Conservation (phyloP, 2,797 vertebrate genomes). For the Kryptopterus vitreolus region DNA sequence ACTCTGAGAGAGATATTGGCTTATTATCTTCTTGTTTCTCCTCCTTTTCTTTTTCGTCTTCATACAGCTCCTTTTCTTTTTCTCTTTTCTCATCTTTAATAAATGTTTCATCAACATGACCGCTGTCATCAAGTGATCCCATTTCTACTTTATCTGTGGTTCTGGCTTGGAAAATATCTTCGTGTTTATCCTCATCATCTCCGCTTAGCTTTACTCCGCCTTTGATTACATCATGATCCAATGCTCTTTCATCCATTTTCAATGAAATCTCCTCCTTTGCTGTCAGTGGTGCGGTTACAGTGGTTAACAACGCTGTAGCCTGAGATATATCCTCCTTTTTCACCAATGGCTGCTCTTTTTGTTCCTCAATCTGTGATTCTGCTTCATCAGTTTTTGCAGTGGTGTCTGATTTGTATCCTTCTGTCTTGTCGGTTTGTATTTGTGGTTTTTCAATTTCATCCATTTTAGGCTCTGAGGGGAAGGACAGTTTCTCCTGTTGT, state of each 20-base stretch:
- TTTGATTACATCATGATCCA: slow-evolving; percentile 34
- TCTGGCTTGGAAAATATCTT: slow-evolving; percentile 58
- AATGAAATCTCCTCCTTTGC: slow-evolving; percentile 48
- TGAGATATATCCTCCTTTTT: slow-evolving; percentile 55
- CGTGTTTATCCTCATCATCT: slow-evolving; percentile 50
- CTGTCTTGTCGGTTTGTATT: slow-evolving; percentile 46
- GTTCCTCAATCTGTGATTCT: slow-evolving; percentile 58
- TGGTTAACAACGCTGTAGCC: slow-evolving; percentile 49
- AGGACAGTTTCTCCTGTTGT: slow-evolving; percentile 53
- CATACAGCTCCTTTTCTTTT: slow-evolving; percentile 53
- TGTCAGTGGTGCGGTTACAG: slow-evolving; percentile 26
- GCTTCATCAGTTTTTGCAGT: slow-evolving; percentile 57
- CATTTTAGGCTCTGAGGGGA: slow-evolving; percentile 36
- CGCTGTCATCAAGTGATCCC: slow-evolving; percentile 73
- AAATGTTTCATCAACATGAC: slow-evolving; percentile 60
- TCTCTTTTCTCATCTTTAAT: slow-evolving; percentile 61
- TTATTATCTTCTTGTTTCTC: slow-evolving; percentile 39
- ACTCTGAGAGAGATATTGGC: slow-evolving; percentile 23
- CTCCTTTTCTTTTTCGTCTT: slow-evolving; percentile 49
- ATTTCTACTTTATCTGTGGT: slow-evolving; percentile 75
- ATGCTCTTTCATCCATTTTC: slow-evolving; percentile 49
- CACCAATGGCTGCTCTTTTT: slow-evolving; percentile 41
- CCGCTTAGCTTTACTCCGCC: slow-evolving; percentile 6
- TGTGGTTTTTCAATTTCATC: slow-evolving; percentile 55
- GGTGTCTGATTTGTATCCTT: slow-evolving; percentile 44